These are phyloP conservation scores for Catharus fuscescens DNA, from an alignment of 2,113 vertebrate genomes.

Conservation along the genomic window DNA sequence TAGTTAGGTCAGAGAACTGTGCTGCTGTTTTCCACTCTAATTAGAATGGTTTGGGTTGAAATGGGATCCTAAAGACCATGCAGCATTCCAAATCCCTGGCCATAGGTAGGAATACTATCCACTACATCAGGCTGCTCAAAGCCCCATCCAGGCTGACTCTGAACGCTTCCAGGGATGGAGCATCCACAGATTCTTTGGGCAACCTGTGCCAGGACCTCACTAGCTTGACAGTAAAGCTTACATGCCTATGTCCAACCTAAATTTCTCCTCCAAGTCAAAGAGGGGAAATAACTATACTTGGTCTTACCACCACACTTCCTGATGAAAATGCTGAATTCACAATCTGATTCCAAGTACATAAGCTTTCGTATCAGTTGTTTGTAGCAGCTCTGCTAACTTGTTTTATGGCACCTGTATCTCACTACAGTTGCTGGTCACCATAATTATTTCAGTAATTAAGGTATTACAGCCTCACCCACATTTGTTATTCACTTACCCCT, in stretches of 20 bases:
- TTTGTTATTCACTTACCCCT: constrained; percentile 82
- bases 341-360: neutral
- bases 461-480: neutral
- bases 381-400: neutral
- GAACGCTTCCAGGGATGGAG: neutral
- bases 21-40: neutral
- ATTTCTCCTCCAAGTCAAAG: neutral
- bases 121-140: neutral
- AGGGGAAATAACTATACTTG: too few species aligned
- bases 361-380: neutral
- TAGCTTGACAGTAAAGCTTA: neutral
- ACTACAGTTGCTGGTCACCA: neutral
- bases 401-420: neutral
- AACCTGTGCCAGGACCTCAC: neutral
- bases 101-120: neutral
- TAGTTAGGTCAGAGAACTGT: neutral
- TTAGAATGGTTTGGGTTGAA: neutral
- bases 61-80: neutral
- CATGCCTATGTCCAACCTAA: neutral
- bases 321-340: neutral
- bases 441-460: neutral
- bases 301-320: neutral
- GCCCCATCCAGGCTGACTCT: neutral
- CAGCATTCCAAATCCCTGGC: neutral
- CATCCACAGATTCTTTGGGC: neutral